Conservation (phyloP, 2,888 invertebrate genomes). For the Anorthoa munda region DNA sequence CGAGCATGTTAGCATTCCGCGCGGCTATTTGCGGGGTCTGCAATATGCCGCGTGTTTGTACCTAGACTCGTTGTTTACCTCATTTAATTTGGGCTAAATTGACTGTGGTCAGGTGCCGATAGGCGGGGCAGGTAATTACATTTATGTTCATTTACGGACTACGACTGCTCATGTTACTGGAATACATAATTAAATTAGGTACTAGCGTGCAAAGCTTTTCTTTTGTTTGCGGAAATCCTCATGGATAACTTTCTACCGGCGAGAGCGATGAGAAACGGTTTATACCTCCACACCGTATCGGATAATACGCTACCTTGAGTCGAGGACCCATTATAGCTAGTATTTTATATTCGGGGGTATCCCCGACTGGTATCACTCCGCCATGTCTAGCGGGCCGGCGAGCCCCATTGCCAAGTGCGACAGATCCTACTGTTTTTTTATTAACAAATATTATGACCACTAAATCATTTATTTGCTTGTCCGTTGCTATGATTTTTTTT, state of each 20-base stretch:
- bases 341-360: background rate
- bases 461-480: too few relatives aligned
- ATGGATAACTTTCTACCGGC: background rate
- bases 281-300: too few relatives aligned
- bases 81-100: conserved; percentile 41
- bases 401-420: background rate
- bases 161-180: background rate
- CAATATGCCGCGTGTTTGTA: conserved; percentile 12
- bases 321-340: background rate
- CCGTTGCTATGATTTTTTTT: too few relatives aligned
- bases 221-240: background rate
- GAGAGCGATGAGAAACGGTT: too few relatives aligned
- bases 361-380: background rate
- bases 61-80: conserved; percentile 14
- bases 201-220: background rate
- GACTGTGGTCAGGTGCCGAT: conserved; percentile 21
- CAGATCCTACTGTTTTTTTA: too few relatives aligned
- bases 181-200: background rate
- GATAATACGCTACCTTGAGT: background rate
- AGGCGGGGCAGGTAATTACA: background rate
- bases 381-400: background rate
- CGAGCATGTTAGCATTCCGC: conserved; percentile 7
- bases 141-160: conserved; percentile 12
- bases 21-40: conserved; percentile 9
- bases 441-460: too few relatives aligned